Conservation (phyloP, 2,113 vertebrate species). For the Lophotis ruficrista region DNA sequence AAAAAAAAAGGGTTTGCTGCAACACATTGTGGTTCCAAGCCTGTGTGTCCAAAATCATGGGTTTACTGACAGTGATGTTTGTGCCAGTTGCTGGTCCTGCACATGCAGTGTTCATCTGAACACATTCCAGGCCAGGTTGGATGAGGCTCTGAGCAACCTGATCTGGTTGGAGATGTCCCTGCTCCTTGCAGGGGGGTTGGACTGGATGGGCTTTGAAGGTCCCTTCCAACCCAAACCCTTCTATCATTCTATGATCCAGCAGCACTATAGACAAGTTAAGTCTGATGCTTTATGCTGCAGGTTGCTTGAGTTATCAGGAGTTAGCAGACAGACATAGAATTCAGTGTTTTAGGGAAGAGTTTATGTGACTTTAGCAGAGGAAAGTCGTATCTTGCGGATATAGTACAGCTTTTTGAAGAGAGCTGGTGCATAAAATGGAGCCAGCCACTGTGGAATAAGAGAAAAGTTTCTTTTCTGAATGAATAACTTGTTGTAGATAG, state of each 20-base stretch:
- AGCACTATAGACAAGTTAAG: neutral
- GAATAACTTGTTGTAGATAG: neutral
- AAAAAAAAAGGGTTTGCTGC: neutral
- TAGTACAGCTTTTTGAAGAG: neutral
- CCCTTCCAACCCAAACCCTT: too few relatives aligned
- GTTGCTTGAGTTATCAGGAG: neutral
- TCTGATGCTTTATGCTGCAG: neutral
- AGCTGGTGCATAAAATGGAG: neutral
- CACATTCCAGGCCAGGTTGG: too few relatives aligned
- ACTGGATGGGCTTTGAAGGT: too few relatives aligned
- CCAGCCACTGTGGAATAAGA: neutral
- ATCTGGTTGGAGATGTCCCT: too few relatives aligned
- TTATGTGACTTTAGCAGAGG: neutral
- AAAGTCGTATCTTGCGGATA: neutral
- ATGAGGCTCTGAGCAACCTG: too few relatives aligned
- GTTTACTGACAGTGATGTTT: neutral
- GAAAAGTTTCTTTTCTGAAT: neutral
- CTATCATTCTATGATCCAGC: neutral
- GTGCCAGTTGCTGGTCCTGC: neutral
- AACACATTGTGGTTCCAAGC: neutral
- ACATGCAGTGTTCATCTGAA: neutral
- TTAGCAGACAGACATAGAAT: neutral
- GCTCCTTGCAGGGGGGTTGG: too few relatives aligned
- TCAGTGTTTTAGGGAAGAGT: neutral
- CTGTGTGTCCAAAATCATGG: neutral